Base-by-base conservation (phyloP, 1,140 invertebrate species). In the Drosophila watanabei region DNA sequence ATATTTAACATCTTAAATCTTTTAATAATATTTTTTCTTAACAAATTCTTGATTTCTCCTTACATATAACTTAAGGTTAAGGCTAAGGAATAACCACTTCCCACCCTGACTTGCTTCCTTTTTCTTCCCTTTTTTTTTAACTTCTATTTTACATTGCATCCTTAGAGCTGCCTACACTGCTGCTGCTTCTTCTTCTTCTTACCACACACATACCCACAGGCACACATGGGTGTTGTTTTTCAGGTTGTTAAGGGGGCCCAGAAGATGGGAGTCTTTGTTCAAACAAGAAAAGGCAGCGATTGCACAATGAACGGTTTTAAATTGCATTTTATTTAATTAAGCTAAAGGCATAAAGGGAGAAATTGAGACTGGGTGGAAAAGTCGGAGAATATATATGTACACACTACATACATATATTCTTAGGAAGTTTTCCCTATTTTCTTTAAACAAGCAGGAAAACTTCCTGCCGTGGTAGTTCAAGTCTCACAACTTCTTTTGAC, bases 241-340 rank as follows among this genome's bases (percentile, higher is more conserved):
- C 76, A 82, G 83, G 58, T 68, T 73, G 64, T 60, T 62, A 64
- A 51, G 66, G 60, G 75, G 48, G 65, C 46, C 32, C 24, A 58
- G 24, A 37, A 58, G 35, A 46, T 8, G 41, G 35, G 41, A 49
- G 57, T 45, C 49, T 48, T 68, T 77, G 63, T 58, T 30, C 41
- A n/a, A 51, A 28, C 64, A 51, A 75, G 59, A 75, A 59, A 68
- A 60, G 60, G 41, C 69, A 60, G 63, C 63, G 45, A 62, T 77
- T 82, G 78, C 59, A 87, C 84, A 88, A 87, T 83, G 72, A 69
- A 75, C 72, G 64, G 84, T 80, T 72, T 87, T 88, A 76, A 83
- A 88, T 87, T 87, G 77, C 80, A 78, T 88, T 83, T 80, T 63
- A 83, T 83, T 84, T 88, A 84, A 88, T 88, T 83, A 88, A 87